Evolutionary conservation across 2,888 invertebrate genomes (phyloP), one percentile per base, ranked within the genome.

Genomic region (Agrochola macilenta): DNA sequence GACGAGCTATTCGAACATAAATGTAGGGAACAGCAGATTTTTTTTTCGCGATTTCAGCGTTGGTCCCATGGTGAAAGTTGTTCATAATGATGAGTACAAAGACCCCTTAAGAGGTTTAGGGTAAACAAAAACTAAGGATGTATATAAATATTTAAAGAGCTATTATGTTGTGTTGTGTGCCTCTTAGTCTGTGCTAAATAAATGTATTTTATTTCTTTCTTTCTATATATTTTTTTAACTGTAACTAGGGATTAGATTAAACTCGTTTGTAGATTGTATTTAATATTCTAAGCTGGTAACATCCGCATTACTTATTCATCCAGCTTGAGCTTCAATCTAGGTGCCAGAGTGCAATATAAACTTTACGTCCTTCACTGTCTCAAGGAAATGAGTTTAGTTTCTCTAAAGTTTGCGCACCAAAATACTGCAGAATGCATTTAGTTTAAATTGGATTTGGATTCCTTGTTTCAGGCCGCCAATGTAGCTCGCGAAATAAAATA

Each of bases 321-420:
- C 0, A 9, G 46, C 35, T 81, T 81, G 52, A 81, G 30, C 52
- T 61, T 17, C 26, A 75, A 81, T 81, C 35, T 76, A 46, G 54
- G n/a, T 35, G 8, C 52, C 46, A 54, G 54, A 81, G 65, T 39
- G 54, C 26, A 46, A 35, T 54, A 35, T 66, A 46, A 79, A 81
- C 76, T 26, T n/a, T 52, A 66, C 65, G 35, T 26, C 43, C 46
- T 54, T 39, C 35, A 60, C 35, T 46, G 58, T 79, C 43, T 65
- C 35, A n/a, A 43, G 52, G 35, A n/a, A 78, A 81, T 81, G 23
- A 81, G 58, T 77, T 77, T 65, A 77, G 78, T 78, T 74, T 81
- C 35, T 46, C 43, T 61, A 11, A 76, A 79, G 60, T 54, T 65
- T 14, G 23, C 43, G 20, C 35, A 14, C 4, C 23, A 26, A 64